Conservation (phyloP, 2,797 vertebrate genomes). For the Siniperca obscura region DNA sequence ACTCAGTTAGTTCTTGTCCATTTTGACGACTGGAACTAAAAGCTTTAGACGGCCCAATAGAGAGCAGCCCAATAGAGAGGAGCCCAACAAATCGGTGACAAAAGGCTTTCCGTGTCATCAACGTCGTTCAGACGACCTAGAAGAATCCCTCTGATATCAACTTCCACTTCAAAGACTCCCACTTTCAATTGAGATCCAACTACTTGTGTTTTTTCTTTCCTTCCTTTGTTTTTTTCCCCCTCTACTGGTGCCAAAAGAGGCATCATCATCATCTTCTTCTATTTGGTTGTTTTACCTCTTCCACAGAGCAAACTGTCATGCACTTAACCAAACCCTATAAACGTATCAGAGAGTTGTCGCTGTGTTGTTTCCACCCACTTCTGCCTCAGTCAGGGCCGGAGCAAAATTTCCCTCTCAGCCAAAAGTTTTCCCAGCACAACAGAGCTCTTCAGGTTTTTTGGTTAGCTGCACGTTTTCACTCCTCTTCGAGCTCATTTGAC, state of each 20-base stretch:
- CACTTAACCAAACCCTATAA: conserved; percentile 91
- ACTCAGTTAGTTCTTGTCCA: conserved; percentile 76
- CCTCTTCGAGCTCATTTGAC: not conserved
- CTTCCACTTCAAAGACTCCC: conserved; percentile 89
- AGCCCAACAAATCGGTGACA: conserved; percentile 95
- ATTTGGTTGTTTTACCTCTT: conserved; percentile 88
- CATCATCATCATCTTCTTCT: conserved; percentile 70
- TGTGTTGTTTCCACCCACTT: conserved; percentile 70
- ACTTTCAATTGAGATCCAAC: conserved; percentile 96
- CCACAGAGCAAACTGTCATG: conserved; percentile 93
- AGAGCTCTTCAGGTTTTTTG: not conserved
- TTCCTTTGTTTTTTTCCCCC: conserved; percentile 4
- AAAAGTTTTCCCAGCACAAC: conserved; percentile 41
- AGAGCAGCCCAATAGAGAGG: conserved; percentile 92
- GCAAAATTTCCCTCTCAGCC: conserved; percentile 4
- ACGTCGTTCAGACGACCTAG: conserved; percentile 96
- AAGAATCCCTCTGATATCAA: conserved; percentile 98
- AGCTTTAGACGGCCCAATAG: conserved; percentile 91
- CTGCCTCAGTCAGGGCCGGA: conserved; percentile 38
- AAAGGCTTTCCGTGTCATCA: conserved; percentile 97
- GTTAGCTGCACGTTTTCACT: conserved; percentile 11
- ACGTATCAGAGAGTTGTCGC: conserved; percentile 78
- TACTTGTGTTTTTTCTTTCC: conserved; percentile 82
- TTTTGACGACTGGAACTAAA: conserved; percentile 87
- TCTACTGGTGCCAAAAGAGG: conserved; percentile 89